Evolutionary conservation across 2,797 vertebrate species (phyloP).

Genomic region (Rhabdophis nuchalis): DNA sequence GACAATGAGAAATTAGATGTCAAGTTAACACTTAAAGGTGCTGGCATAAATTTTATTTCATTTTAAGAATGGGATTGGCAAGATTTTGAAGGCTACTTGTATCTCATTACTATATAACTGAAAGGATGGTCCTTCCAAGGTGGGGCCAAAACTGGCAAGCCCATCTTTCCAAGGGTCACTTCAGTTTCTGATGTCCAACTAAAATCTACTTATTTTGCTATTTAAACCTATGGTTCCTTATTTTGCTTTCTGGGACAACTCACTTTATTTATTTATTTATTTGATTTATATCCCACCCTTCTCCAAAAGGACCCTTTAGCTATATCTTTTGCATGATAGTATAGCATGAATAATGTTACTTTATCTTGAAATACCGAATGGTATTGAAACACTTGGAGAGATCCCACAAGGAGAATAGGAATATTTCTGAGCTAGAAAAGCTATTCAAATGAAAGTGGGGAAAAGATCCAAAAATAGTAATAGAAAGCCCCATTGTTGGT

Average conservation of each 20-base stretch:
- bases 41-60: neutral
- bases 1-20: neutral
- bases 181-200: neutral
- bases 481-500: neutral
- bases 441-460: neutral
- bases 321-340: neutral
- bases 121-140: neutral
- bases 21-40: neutral
- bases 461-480: neutral
- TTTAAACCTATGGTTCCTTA: neutral
- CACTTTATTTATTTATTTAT: too few species aligned
- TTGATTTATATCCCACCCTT: too few species aligned
- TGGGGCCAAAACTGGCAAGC: neutral
- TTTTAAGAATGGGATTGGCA: neutral
- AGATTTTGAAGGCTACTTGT: neutral
- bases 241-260: neutral
- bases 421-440: neutral
- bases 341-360: neutral
- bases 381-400: neutral
- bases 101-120: neutral
- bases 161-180: neutral
- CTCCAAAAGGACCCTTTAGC: too few species aligned
- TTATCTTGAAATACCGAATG: neutral
- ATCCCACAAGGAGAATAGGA: neutral
- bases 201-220: neutral